Base-by-base conservation (phyloP, 2,888 invertebrate genomes). In the Xylota sylvarum region DNA sequence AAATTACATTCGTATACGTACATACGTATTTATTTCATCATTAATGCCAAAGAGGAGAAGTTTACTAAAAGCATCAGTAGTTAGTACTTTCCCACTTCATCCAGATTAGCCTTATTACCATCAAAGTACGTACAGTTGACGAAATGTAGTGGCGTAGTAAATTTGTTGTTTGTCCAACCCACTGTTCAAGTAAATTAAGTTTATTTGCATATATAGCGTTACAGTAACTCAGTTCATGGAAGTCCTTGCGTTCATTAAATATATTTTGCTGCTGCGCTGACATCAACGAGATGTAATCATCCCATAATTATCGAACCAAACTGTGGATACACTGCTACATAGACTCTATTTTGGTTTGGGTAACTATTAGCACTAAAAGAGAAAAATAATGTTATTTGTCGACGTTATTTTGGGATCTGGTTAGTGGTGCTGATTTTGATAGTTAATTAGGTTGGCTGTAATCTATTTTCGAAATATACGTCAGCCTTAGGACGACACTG, bases 121-220 rank as follows among this genome's bases (percentile, higher is more conserved):
- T 23, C 50, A 50, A 50, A 50, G 23, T 50, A 37, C 37, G 10
- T 10, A 37, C 10, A 23, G 50, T 23, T 23, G 50, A 23, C 46
- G n/a, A 32, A 60, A 56, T 37, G 12, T 37, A 37, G 37, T 58
- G 17, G 43, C 23, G 60, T 17, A 64, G 10, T 64, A 46, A 64
- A 27, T 9, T 17, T 46, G 30, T 48, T 64, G 30, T 48, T 64
- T 64, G 46, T 64, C 37, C 37, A 52, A n/a, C 37, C 37, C 48
- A 32, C 50, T 52, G 67, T n/a, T 35, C 37, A 12, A 52, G 50
- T 67, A 67, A 67, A 67, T 67, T 67, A 67, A 52, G 19, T 52
- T 52, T 67, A 67, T 67, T 37, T 67, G 67, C 37, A 14, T 67
- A 67, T 23, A 37, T 4, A 65, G 46, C 17, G 19, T 19, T 40